Evolutionary conservation across 2,113 vertebrate species (phyloP), one percentile per base, ranked within the genome.

Genomic region (Helogale parvula): DNA sequence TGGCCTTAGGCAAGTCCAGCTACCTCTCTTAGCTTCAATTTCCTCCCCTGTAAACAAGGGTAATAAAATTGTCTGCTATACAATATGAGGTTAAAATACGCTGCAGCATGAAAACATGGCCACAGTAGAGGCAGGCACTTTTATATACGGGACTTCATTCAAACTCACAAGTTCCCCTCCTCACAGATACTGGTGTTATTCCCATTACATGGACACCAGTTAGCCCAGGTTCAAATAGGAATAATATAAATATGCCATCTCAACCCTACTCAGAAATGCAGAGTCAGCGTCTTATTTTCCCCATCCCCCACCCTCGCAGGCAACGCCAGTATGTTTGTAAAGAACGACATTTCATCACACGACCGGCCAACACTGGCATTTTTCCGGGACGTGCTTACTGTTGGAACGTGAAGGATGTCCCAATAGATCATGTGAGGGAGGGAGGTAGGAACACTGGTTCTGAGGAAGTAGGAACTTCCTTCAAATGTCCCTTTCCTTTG

Each of bases 381-480:
- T 86, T 91, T 95, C 96, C 0, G 33, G 85, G 93, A 95, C 27
- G 5, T 96, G 97, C 95, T 97, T 90, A 68, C 88, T 94, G 41
- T 54, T 17, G 65, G 97, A 98, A 96, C 15, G 33, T 96, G 94
- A 96, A 96, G 95, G 93, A 97, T 98, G 96, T 97, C 96, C 94
- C 95, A 95, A 96, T 6, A 94, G 82, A 94, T 97, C 98, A 97
- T 95, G 95, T 98, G 97, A 96, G 94, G 1, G 0, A 66, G 35
- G 54, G 92, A 97, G 96, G 97, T 88, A 97, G 94, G 96, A 95
- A 82, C 92, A 7, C 90, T 96, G 82, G 74, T 95, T 98, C 97
- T 98, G 95, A 98, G 98, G 98, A 98, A 98, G 91, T 96, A 65
- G 82, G 79, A 57, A 97, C 97, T 98, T 98, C 98, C 97, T 97